Conservation (phyloP, 2,113 vertebrate species). For the Embiotoca jacksoni region DNA sequence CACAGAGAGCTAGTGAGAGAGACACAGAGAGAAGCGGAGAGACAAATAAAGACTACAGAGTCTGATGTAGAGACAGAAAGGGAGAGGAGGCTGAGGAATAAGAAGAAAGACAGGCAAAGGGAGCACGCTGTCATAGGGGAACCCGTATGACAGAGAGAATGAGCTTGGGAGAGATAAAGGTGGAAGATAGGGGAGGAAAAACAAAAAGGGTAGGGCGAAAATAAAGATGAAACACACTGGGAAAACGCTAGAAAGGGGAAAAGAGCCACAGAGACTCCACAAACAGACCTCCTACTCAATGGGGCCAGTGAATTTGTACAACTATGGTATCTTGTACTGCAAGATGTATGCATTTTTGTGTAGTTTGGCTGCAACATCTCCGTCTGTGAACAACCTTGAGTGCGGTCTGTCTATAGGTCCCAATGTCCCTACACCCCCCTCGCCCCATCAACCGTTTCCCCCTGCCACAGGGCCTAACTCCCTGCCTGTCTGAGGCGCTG, state of each 20-base stretch:
- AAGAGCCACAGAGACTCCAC: not conserved
- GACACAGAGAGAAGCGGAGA: conserved; percentile 25
- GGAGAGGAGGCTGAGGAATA: conserved; percentile 42
- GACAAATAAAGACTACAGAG: conserved; percentile 16
- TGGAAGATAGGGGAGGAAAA: conserved; percentile 39
- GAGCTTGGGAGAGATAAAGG: conserved; percentile 53
- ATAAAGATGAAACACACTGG: conserved; percentile 43
- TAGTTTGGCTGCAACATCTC: conserved; percentile 5
- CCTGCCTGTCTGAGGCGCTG: conserved; percentile 47
- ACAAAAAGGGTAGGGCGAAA: conserved; percentile 31
- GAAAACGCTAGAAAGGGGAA: not conserved
- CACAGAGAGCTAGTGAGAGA: conserved; percentile 50
- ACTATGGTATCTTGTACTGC: not conserved
- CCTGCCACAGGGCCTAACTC: conserved; percentile 17
- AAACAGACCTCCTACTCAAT: conserved; percentile 1
- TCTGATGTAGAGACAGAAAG: conserved; percentile 36
- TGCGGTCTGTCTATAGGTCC: conserved; percentile 11
- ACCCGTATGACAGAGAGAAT: conserved; percentile 49
- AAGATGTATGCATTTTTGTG: conserved; percentile 17
- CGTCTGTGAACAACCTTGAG: not conserved
- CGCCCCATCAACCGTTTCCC: conserved; percentile 23
- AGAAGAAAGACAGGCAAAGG: conserved; percentile 50
- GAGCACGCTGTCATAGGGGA: conserved; percentile 53
- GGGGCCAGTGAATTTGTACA: not conserved
- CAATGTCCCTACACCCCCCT: not conserved